Evolutionary conservation across 1,140 invertebrate genomes (phyloP), one percentile per base, ranked within the genome.

Genomic region (Camponotus floridanus): DNA sequence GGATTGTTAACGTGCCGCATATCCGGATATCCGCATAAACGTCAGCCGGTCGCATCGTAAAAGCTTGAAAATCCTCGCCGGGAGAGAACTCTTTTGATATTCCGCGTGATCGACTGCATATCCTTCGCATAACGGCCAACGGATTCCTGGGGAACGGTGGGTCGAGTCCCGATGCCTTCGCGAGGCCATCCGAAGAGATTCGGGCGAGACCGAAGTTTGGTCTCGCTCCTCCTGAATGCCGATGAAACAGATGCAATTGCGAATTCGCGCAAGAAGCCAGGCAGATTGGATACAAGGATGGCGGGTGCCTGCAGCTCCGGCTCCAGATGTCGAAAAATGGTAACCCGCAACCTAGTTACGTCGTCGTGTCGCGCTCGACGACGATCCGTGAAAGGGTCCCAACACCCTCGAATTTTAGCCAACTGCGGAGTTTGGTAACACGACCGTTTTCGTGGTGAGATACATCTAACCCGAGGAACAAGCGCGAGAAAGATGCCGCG

Each of bases 201-300:
- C n/a, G 57, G 48, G 39, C 33, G 45, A 74, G 74, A 76, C 55
- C 79, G 57, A 86, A 89, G 51, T 88, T 89, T 88, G 73, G 81
- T n/a, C n/a, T n/a, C 83, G 73, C 89, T 87, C 78, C 71, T 89
- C 86, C 86, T 84, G 87, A 85, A 89, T 74, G 83, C 73, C 83
- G 86, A 91, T 83, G 80, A 89, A 89, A 91, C 87, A 89, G 87
- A 91, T 87, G 89, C 86, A 89, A 89, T 88, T 81, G 86, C 79
- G 76, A 4, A 51, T 21, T 51, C 83, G 76, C 68, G 39, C 61
- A 45, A 85, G 73, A 26, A 84, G 31, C 57, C 21, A 39, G 61
- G 57, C 45, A 26, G 84, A 91, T 89, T 70, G 86, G 85, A 91
- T 86, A 59, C 31, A 70, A 76, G 68, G 64, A 31, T 68, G 62